Conservation (phyloP, 1,140 invertebrate genomes). For the Caenorhabditis inopinata region DNA sequence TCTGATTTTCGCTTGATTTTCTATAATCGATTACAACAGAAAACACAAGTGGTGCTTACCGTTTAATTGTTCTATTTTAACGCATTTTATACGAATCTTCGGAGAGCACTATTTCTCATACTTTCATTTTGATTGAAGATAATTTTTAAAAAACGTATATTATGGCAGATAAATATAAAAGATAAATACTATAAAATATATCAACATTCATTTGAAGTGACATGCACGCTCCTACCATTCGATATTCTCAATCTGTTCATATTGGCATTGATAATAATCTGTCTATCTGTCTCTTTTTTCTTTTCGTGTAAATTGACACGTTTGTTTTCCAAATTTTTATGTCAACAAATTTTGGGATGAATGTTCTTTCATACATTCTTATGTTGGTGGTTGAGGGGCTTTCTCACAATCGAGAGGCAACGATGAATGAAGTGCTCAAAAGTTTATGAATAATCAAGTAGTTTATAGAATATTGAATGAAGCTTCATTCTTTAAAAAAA, state of each 20-base stretch:
- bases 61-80: too few species aligned
- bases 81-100: too few species aligned
- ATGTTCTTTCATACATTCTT: too few species aligned
- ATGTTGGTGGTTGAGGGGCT: too few species aligned
- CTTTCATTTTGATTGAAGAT: neutral
- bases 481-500: neutral
- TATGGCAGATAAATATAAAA: neutral
- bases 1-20: too few species aligned
- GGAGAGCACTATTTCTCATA: too few species aligned
- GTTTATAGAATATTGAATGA: neutral
- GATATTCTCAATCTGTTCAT: slow-evolving; percentile 7
- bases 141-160: slow-evolving; percentile 25
- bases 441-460: slow-evolving; percentile 33
- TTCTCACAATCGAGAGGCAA: neutral
- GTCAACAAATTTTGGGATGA: neutral
- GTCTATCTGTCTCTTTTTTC: too few species aligned
- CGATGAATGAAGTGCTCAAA: neutral
- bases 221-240: neutral
- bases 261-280: slow-evolving; percentile 12
- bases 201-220: slow-evolving; percentile 3
- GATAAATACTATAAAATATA: too few species aligned
- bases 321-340: neutral
- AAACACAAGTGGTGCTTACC: too few species aligned
- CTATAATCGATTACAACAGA: too few species aligned
- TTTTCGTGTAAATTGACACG: neutral